Evolutionary conservation across 2,888 invertebrate genomes (phyloP), one percentile per base, ranked within the genome.

Genomic region (Pterostichus madidus): DNA sequence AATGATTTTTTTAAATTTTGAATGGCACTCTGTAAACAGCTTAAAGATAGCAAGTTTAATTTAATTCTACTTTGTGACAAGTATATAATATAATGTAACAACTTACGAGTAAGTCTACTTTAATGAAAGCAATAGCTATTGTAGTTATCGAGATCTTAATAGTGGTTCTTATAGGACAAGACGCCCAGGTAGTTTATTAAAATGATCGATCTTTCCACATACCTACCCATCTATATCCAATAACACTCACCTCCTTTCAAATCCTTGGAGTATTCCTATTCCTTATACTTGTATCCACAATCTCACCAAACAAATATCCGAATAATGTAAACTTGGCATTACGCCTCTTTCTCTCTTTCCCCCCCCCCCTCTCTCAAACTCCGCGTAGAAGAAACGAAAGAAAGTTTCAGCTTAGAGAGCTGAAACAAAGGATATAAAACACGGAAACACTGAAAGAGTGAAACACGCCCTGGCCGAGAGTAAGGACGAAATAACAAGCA

Each of bases 381-480:
- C 24, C 24, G 24, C 3, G 24, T 24, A 24, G 3, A 24, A 24
- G 24, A 3, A 24, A 24, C 24, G 2, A 24, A 24, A 3, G 24
- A 24, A 24, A 24, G 24, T 24, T 24, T 24, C 56, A 17, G 56
- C 15, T 56, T 56, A 56, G 24, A 24, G 56, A 56, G 13, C 52
- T 52, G 56, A 56, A 10, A 56, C 56, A 56, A 56, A 56, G 15
- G 56, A 56, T 56, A 56, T 56, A 56, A 56, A 56, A 56, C 56
- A 56, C 17, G 1, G 56, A 56, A 56, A 15, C 15, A 17, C 10
- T 15, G 17, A 10, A n/a, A 10, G 56, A 8, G 56, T 4, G 15
- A 56, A 56, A 56, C 56, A 56, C n/a, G 56, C 15, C 56, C 56
- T 56, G 3, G 52, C 1, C 13, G 5, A 46, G n/a, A 11, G 46